Evolutionary conservation across 2,797 vertebrate species (phyloP).

Genomic region (Hozukius guyotensis): DNA sequence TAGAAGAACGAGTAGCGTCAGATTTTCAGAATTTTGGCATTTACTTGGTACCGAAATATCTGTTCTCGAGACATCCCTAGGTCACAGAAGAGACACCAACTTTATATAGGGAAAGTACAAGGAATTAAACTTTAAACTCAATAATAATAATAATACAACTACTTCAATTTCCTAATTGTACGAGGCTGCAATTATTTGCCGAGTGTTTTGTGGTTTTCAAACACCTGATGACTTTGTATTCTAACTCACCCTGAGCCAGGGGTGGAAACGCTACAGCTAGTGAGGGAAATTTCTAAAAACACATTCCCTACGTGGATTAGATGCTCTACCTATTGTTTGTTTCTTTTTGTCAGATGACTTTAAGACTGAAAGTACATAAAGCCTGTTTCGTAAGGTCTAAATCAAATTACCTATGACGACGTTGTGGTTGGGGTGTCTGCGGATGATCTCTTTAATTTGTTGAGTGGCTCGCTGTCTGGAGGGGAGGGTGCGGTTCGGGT

Average conservation of each 20-base stretch:
- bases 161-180: background rate
- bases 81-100: background rate
- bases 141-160: background rate
- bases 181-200: background rate
- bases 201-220: background rate
- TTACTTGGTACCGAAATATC: too few species aligned
- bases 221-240: background rate
- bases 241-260: background rate
- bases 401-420: constrained; percentile 88
- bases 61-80: too few species aligned
- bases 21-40: too few species aligned
- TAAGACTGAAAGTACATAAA: background rate
- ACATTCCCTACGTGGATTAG: background rate
- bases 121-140: background rate
- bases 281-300: background rate
- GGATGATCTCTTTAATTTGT: constrained; percentile 90
- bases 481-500: constrained; percentile 86
- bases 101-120: background rate
- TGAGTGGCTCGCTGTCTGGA: constrained; percentile 86
- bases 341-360: background rate
- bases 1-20: too few species aligned
- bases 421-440: constrained; percentile 84
- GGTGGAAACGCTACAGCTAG: background rate
- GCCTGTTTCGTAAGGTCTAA: background rate
- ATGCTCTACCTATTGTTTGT: background rate